Base-by-base conservation (phyloP, 2,888 invertebrate species). In the Lepidochrysops patricia region DNA sequence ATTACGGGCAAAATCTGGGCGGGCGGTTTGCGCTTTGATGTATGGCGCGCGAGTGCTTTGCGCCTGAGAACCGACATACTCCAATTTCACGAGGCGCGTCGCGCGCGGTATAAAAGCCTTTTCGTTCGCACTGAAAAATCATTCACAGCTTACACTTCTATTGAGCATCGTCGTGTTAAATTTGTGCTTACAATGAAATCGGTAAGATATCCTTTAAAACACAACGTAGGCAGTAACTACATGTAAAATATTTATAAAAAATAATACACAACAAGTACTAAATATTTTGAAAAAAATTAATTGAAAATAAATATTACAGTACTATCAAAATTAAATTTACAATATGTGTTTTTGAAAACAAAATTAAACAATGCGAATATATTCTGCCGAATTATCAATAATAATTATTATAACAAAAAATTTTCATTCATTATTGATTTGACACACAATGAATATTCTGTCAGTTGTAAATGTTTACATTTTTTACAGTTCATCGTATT, bases 41-140 rank as follows among this genome's bases (percentile, higher is more conserved):
- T 68, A 67, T 63, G 62, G 60, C 62, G 67, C 70, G 64, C 62
- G 43, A 43, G 43, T 43, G 43, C n/a, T 34, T 63, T 65, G 68
- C 66, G 68, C 66, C 67, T 69, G 67, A 69, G 71, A 67, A 69
- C 67, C 68, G 64, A 61, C 61, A 66, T 86, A 87, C 82, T 88
- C 87, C 72, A 86, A 82, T 86, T 88, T 84, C 80, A 81, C 74
- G 83, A 77, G 72, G 74, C 71, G 74, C 75, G 74, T 75, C 70
- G 68, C 78, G 69, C 69, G 61, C 69, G 70, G 78, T 89, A 89
- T 89, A 89, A 79, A 89, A 87, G 84, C 80, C 64, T 72, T 73
- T 58, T 74, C 75, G 68, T 72, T 68, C 75, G 71, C 79, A 80
- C 84, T 88, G 81, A 86, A 86, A 88, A 86, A 86, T 86, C 88